Evolutionary conservation across 2,113 vertebrate species (phyloP).

Genomic region (Neotragus moschatus): DNA sequence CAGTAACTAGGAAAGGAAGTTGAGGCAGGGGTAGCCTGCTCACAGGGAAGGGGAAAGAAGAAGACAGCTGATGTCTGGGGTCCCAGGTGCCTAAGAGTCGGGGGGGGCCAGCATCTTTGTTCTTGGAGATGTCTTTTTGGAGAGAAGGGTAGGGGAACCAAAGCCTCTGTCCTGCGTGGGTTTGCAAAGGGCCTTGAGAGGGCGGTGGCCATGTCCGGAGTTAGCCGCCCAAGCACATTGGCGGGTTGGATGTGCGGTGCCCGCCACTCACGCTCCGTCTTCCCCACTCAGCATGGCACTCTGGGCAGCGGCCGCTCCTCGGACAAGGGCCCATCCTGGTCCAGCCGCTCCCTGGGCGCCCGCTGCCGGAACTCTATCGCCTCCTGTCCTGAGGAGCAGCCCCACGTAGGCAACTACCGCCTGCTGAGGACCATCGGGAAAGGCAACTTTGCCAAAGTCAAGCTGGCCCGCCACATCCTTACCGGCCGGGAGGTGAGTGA

Average conservation of each 20-base stretch:
- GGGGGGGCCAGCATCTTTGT: accelerated
- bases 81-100: accelerated
- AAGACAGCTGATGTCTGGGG: neutral
- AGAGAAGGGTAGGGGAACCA: neutral
- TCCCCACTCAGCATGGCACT: slow-evolving; percentile 82
- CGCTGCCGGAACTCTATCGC: slow-evolving; percentile 94
- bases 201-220: accelerated
- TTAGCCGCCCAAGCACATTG: accelerated
- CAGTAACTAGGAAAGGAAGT: neutral
- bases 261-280: accelerated
- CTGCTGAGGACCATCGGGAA: slow-evolving; percentile 94
- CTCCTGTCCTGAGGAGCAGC: slow-evolving; percentile 91
- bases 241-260: accelerated
- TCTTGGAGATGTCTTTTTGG: neutral
- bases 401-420: slow-evolving; percentile 94
- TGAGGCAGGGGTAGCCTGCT: neutral
- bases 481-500: slow-evolving; percentile 89
- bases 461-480: slow-evolving; percentile 92
- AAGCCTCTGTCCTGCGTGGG: neutral
- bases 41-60: neutral
- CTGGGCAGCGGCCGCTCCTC: slow-evolving; percentile 89
- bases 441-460: slow-evolving; percentile 96
- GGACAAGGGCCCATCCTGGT: slow-evolving; percentile 90
- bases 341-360: slow-evolving; percentile 90
- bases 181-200: neutral